These are phyloP conservation scores for Gadopsis marmoratus DNA, from an alignment of 2,797 vertebrate species.

Conservation along the genomic window DNA sequence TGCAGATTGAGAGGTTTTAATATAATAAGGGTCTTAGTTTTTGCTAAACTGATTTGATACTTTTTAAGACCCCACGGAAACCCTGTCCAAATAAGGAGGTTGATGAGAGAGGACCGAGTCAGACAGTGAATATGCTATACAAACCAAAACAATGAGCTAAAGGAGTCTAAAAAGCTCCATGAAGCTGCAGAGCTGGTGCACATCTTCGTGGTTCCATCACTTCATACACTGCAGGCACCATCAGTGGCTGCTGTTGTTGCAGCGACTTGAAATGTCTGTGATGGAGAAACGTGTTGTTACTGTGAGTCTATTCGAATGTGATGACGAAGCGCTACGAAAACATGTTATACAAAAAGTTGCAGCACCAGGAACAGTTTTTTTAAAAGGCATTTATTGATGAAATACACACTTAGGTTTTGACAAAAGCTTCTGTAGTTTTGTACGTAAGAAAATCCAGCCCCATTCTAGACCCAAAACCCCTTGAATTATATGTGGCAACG, in stretches of 20 bases:
- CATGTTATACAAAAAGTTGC: neutral
- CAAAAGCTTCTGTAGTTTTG: slow-evolving; percentile 85
- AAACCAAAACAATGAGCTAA: too few species aligned
- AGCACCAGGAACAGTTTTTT: slow-evolving; percentile 57
- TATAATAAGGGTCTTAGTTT: too few species aligned
- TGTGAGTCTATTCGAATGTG: neutral
- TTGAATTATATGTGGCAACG: slow-evolving; percentile 77
- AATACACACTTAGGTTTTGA: slow-evolving; percentile 88
- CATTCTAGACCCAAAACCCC: slow-evolving; percentile 72
- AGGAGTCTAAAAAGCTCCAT: too few species aligned
- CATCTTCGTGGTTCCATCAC: neutral
- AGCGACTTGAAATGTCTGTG: neutral
- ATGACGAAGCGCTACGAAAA: neutral
- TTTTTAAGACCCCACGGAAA: too few species aligned
- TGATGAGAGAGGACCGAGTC: too few species aligned
- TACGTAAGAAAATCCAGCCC: slow-evolving; percentile 83
- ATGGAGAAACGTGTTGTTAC: neutral
- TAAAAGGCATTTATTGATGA: slow-evolving; percentile 89
- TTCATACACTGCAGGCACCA: neutral
- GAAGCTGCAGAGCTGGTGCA: neutral
- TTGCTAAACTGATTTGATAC: too few species aligned
- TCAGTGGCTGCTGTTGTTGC: neutral
- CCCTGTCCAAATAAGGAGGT: neutral
- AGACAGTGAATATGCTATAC: too few species aligned
- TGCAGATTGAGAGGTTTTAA: too few species aligned